Conservation (phyloP, 1,140 invertebrate genomes). For the Pentalonia nigronervosa region DNA sequence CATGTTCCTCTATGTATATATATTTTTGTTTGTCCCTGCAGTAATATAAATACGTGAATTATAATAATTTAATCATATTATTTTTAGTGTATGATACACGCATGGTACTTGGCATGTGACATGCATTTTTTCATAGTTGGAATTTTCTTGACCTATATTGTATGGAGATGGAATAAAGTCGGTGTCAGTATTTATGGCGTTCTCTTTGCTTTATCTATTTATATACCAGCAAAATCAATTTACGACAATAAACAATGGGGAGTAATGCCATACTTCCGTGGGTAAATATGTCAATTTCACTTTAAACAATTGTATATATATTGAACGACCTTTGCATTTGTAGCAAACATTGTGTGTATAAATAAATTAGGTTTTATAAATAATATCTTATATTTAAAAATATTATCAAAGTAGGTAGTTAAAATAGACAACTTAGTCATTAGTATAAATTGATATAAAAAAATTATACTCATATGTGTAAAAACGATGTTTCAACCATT, state of each 20-base stretch:
- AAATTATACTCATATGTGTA: not conserved
- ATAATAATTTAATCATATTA: not conserved
- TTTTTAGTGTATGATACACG: slow-evolving; percentile 70
- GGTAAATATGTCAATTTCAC: slow-evolving; percentile 24
- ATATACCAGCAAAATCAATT: slow-evolving; percentile 33
- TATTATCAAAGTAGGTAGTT: not conserved
- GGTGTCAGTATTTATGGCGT: not conserved
- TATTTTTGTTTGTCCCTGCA: too few species aligned
- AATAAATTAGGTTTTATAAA: not conserved
- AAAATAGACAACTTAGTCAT: not conserved
- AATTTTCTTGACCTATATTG: slow-evolving; percentile 66
- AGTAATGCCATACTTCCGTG: not conserved
- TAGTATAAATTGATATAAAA: not conserved
- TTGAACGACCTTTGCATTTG: not conserved
- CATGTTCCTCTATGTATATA: not conserved
- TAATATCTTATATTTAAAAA: not conserved
- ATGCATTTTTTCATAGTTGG: slow-evolving; percentile 71
- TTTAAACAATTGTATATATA: not conserved
- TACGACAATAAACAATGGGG: slow-evolving; percentile 36
- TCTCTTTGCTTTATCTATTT: slow-evolving; percentile 2
- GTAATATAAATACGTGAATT: not conserved
- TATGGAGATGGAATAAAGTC: slow-evolving; percentile 53
- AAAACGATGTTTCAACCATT: not conserved
- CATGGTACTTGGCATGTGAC: slow-evolving; percentile 74
- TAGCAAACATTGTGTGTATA: not conserved